phyloP scores from a whole-genome alignment of 2,888 invertebrate genomes.

The Cryptophagus acutangulus region DNA sequence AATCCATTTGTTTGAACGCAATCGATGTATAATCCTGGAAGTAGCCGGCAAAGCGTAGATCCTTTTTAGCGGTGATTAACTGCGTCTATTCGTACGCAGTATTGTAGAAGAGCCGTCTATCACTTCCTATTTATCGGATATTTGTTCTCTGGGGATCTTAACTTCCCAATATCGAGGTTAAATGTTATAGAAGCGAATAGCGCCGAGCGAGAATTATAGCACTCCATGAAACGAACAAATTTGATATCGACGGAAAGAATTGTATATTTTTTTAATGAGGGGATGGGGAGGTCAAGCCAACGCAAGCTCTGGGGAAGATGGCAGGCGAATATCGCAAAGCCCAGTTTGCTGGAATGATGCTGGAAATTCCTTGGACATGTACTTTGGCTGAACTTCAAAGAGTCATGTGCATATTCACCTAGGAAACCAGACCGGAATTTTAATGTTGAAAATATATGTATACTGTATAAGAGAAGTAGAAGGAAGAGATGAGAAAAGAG shows the following conservation, averaged over 20 bases:
- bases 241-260: too few species aligned
- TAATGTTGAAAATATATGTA: slow-evolving; percentile 12
- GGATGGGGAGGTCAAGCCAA: neutral
- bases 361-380: slow-evolving; percentile 21
- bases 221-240: too few species aligned
- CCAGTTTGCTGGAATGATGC: slow-evolving; percentile 7
- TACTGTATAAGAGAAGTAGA: neutral
- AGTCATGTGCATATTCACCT: slow-evolving; percentile 23
- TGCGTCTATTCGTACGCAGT: slow-evolving; percentile 28
- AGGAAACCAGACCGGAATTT: slow-evolving; percentile 23
- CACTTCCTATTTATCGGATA: slow-evolving; percentile 28
- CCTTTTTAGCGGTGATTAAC: slow-evolving; percentile 32
- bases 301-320: neutral
- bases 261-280: too few species aligned
- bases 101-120: slow-evolving; percentile 29
- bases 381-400: slow-evolving; percentile 22
- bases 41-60: slow-evolving; percentile 26
- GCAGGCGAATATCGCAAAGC: too few species aligned
- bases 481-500: too few species aligned
- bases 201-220: too few species aligned
- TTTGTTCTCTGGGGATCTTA: slow-evolving; percentile 17
- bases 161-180: slow-evolving; percentile 10
- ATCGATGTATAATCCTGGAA: slow-evolving; percentile 27
- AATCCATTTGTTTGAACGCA: slow-evolving; percentile 22
- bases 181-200: slow-evolving; percentile 6